Base-by-base conservation (phyloP, 2,113 vertebrate species). In the Globicephala melas region DNA sequence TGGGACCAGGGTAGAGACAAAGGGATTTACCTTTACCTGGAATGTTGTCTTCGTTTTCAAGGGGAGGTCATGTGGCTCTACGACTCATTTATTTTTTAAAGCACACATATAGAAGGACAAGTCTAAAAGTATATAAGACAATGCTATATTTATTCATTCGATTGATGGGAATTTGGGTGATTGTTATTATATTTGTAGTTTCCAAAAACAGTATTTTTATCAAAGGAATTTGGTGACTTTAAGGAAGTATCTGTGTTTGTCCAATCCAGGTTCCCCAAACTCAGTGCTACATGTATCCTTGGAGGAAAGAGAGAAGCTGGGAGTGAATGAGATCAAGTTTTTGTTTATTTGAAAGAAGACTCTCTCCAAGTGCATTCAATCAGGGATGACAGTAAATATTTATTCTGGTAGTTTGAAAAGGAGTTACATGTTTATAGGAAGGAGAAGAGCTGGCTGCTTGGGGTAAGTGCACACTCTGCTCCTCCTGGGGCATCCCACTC, bases 211-310 rank as follows among this genome's bases (percentile, higher is more conserved):
- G 47, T 80, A 18, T 25, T 73, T 55, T 87, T 79, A 36, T 41
- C 17, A 3, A 80, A 89, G 15, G 38, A 3, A 8, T 92, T 79
- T 62, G 6, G 12, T 63, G n/a, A 21, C 17, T 1, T 44, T 44
- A 68, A 38, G 18, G 63, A 76, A 68, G 47, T 8, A 11, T 23
- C 6, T 70, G 28, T 41, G 5, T 92, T 55, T 44, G 41, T 28
- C 63, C 17, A 8, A 3, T 62, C 31, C 5, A 13, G 41, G 12
- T 28, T 70, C 28, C n/a, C 47, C 12, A 23, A 23, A 36, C 50
- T 60, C 60, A 33, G 47, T 0, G 0, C 28, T 53, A 12, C 50
- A 17, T 14, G 2, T 0, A 5, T 23, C 33, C 17, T 18, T 28
- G n/a, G 44, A 58, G 41, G 26, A 77, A 63, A 44, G 58, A 81